phyloP scores from a whole-genome alignment of 2,113 vertebrate species.

The Cyanistes caeruleus region DNA sequence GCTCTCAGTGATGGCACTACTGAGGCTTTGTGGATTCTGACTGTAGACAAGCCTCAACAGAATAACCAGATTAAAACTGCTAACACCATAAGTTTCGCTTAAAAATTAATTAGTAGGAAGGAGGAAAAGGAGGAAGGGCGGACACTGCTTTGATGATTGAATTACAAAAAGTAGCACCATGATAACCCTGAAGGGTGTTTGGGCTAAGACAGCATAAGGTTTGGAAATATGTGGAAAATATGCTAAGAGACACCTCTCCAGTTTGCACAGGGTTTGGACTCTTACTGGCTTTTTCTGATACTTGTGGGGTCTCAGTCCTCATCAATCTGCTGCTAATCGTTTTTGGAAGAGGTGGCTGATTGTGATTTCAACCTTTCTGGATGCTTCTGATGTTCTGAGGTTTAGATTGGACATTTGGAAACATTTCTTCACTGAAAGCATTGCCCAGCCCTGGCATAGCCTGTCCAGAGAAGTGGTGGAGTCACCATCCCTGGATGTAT shows the following conservation, averaged over 20 bases:
- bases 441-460: background rate
- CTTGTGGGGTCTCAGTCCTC: background rate
- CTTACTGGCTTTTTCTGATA: background rate
- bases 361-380: background rate
- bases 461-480: background rate
- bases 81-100: background rate
- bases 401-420: background rate
- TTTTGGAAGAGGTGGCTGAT: background rate
- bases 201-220: background rate
- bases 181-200: background rate
- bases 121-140: background rate
- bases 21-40: background rate
- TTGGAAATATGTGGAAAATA: background rate
- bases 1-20: background rate
- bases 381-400: background rate
- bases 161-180: background rate
- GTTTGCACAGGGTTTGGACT: background rate
- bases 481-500: background rate
- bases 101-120: conserved; percentile 9
- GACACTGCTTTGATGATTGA: background rate
- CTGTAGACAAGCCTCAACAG: background rate
- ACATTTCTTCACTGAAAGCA: background rate
- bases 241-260: background rate
- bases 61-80: background rate
- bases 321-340: background rate